These are phyloP conservation scores for Drosophila repleta DNA, from an alignment of 1,140 invertebrate species.

Conservation along the genomic window DNA sequence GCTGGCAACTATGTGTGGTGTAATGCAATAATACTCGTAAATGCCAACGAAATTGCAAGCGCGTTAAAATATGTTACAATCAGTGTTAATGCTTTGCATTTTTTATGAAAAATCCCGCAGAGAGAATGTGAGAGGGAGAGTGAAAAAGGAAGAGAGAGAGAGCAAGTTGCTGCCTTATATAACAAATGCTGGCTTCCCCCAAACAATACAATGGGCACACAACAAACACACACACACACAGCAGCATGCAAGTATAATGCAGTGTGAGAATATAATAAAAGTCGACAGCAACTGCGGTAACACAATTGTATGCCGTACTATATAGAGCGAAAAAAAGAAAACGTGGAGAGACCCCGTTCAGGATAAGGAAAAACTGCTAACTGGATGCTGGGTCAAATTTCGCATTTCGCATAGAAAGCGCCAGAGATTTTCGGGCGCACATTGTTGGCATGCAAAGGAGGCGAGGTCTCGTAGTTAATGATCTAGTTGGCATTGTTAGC, in stretches of 20 bases:
- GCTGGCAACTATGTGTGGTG: not conserved
- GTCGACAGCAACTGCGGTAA: constrained; percentile 42
- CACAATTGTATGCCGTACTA: constrained; percentile 63
- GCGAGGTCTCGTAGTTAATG: constrained; percentile 62
- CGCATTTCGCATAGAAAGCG: constrained; percentile 28
- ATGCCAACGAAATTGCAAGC: constrained; percentile 41
- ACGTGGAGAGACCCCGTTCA: constrained; percentile 33
- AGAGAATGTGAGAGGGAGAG: constrained; percentile 1
- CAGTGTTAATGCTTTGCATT: constrained; percentile 76
- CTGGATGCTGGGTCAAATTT: constrained; percentile 16
- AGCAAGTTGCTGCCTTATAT: constrained; percentile 5
- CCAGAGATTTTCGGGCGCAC: constrained; percentile 9
- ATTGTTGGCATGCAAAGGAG: constrained; percentile 52
- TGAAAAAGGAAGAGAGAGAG: too few species aligned
- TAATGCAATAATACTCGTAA: constrained; percentile 41
- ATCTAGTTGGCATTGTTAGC: constrained; percentile 53
- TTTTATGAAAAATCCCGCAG: constrained; percentile 74
- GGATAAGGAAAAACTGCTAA: constrained; percentile 34
- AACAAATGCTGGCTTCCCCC: constrained; percentile 27
- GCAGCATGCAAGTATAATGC: constrained; percentile 21
- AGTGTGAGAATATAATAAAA: constrained; percentile 57
- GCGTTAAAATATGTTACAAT: constrained; percentile 77
- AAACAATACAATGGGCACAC: constrained; percentile 60
- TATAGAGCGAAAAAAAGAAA: constrained; percentile 23
- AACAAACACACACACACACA: constrained; percentile 41